Conservation (phyloP, 2,888 invertebrate species). For the Cryptus viduatorius region DNA sequence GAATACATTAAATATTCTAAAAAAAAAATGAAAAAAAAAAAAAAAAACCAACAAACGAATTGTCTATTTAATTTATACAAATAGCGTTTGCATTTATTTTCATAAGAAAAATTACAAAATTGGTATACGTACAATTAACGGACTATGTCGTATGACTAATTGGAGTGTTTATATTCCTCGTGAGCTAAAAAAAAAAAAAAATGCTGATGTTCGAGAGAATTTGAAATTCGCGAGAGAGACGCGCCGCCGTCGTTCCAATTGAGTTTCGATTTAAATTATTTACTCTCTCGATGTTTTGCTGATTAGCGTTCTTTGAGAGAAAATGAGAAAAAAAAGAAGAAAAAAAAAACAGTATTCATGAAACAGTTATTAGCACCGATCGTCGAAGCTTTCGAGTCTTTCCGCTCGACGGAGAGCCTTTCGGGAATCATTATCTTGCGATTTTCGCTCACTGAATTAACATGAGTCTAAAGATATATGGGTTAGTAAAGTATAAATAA, state of each 20-base stretch:
- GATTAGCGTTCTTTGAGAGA: neutral
- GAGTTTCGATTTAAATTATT: neutral
- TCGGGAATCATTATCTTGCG: slow-evolving; percentile 36
- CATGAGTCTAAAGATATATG: slow-evolving; percentile 58
- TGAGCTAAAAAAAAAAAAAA: slow-evolving; percentile 11
- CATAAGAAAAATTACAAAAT: slow-evolving; percentile 67
- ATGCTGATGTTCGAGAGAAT: slow-evolving; percentile 32
- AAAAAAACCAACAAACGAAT: neutral
- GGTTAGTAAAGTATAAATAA: slow-evolving; percentile 70
- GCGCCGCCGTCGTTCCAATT: slow-evolving; percentile 34
- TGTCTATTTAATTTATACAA: slow-evolving; percentile 51
- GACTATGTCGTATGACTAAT: slow-evolving; percentile 68
- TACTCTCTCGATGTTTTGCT: slow-evolving; percentile 2
- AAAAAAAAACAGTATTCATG: slow-evolving; percentile 15
- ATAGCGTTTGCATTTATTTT: slow-evolving; percentile 72
- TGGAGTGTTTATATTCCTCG: slow-evolving; percentile 49
- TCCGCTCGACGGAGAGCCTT: slow-evolving; percentile 22
- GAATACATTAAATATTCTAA: neutral
- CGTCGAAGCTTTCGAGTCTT: slow-evolving; percentile 16
- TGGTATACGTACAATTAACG: slow-evolving; percentile 67
- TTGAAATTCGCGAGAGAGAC: slow-evolving; percentile 39
- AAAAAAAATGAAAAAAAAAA: neutral
- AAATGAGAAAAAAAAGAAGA: slow-evolving; percentile 29
- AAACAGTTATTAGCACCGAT: slow-evolving; percentile 33
- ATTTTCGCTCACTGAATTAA: slow-evolving; percentile 53